Conservation (phyloP, 1,140 invertebrate species). For the Rhagoletis pomonella region DNA sequence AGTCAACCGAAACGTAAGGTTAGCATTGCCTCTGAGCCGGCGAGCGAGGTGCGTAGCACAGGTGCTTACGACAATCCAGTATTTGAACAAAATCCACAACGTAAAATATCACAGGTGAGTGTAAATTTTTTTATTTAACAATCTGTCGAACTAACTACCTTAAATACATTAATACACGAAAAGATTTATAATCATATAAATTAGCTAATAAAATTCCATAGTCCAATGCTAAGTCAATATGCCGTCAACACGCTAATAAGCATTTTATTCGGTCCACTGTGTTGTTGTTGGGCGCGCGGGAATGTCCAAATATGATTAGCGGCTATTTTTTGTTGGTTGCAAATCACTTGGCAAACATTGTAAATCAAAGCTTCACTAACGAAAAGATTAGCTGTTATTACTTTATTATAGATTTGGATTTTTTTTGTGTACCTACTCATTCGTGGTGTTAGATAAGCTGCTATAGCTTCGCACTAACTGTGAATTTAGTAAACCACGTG, state of each 20-base stretch:
- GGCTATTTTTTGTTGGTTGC: not conserved
- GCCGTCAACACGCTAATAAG: too few relatives aligned
- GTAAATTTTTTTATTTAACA: not conserved
- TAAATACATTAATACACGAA: not conserved
- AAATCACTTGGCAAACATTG: not conserved
- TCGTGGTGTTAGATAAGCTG: too few relatives aligned
- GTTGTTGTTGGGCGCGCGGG: not conserved
- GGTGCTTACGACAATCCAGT: conserved; percentile 70
- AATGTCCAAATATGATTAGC: not conserved
- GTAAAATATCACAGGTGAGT: conserved; percentile 73
- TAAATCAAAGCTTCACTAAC: not conserved
- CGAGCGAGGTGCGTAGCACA: conserved; percentile 56
- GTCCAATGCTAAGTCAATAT: too few relatives aligned
- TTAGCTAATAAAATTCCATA: too few relatives aligned
- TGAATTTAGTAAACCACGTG: too few relatives aligned
- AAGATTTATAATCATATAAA: too few relatives aligned
- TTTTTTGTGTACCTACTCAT: not conserved
- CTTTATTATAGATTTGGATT: conserved; percentile 3
- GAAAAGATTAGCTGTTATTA: not conserved
- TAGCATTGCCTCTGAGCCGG: conserved; percentile 71
- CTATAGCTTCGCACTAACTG: too few relatives aligned
- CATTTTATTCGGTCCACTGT: not conserved
- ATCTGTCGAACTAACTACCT: not conserved
- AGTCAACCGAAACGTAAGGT: conserved; percentile 71
- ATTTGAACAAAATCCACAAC: conserved; percentile 70